Evolutionary conservation across 2,113 vertebrate genomes (phyloP).

Genomic region (Oreochromis spilurus): DNA sequence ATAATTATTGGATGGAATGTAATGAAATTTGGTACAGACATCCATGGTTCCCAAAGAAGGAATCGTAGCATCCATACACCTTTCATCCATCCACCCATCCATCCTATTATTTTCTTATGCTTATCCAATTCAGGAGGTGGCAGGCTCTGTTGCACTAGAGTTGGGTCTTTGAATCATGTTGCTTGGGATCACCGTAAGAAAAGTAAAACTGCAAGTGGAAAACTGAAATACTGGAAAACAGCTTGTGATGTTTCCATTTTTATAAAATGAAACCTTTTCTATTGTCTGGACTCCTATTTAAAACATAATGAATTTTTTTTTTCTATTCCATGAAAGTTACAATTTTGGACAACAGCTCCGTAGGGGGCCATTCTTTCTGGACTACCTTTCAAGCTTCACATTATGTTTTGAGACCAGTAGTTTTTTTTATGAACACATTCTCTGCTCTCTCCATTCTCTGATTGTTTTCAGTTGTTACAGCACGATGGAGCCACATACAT

Average conservation of each 20-base stretch:
- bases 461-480: neutral
- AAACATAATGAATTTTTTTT: neutral
- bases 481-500: neutral
- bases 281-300: neutral
- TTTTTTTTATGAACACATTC: neutral
- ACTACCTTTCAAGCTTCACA: neutral
- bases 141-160: neutral
- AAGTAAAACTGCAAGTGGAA: neutral
- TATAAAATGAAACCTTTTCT: neutral
- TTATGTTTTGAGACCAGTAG: neutral
- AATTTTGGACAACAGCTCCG: neutral
- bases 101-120: neutral
- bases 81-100: neutral
- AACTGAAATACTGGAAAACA: neutral
- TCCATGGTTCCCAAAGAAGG: neutral
- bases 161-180: neutral
- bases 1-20: neutral
- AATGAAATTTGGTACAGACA: neutral
- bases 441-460: neutral
- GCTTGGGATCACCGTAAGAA: neutral
- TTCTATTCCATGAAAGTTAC: neutral
- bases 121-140: neutral
- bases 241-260: neutral
- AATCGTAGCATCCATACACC: fast-evolving
- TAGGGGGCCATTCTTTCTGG: neutral